Evolutionary conservation across 92 coral and sea anemone species (phyloP).

Genomic region (Meandrina meandrites): DNA sequence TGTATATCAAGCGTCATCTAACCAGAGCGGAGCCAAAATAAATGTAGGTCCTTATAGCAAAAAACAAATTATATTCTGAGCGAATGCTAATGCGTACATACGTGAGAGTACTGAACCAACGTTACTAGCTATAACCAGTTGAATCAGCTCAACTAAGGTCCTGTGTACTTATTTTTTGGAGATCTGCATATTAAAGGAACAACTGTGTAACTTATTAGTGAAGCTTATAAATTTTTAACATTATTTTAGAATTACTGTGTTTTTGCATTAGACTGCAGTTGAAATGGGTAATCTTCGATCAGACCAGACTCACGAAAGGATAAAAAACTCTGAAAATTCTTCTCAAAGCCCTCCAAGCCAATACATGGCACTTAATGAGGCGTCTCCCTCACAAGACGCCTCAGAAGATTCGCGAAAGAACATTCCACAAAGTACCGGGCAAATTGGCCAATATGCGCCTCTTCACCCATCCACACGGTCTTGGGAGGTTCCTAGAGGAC

Average conservation of each 20-base stretch:
- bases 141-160: no score
- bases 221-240: no score
- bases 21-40: background rate
- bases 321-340: background rate
- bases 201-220: no score
- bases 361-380: background rate
- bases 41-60: background rate
- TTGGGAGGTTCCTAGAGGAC: conserved; percentile 11
- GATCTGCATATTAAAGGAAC: no score
- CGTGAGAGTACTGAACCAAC: background rate
- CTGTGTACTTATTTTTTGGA: no score
- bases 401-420: background rate
- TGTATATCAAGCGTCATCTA: background rate
- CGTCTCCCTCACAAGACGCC: background rate
- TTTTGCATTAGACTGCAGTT: background rate
- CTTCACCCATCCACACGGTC: background rate
- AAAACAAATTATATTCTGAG: no score
- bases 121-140: no score
- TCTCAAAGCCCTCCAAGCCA: background rate
- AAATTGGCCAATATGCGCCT: background rate
- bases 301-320: background rate
- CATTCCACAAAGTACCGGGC: background rate
- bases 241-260: no score
- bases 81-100: background rate
- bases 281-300: background rate